These are phyloP conservation scores for Melitaea cinxia DNA, from an alignment of 1,140 invertebrate species.

Conservation along the genomic window DNA sequence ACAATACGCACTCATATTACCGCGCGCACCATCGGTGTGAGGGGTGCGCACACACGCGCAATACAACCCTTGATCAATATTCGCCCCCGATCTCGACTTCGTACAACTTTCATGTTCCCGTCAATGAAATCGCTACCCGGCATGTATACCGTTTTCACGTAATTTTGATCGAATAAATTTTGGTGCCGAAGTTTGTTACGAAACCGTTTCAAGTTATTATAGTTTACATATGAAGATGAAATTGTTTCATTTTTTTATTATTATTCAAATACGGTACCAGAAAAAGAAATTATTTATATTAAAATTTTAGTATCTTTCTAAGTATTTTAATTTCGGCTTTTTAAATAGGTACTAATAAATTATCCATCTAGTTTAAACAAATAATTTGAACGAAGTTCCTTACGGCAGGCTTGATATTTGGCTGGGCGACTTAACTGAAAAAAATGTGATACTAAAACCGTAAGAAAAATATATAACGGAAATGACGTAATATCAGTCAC, in stretches of 20 bases:
- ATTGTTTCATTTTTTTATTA: not conserved
- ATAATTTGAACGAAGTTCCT: no score
- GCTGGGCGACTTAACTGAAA: no score
- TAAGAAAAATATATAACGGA: no score
- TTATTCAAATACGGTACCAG: not conserved
- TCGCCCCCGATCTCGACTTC: constrained; percentile 58
- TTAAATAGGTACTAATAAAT: no score
- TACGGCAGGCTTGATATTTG: no score
- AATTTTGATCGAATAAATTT: constrained; percentile 13
- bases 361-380: no score
- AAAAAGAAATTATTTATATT: no score
- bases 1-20: constrained; percentile 46
- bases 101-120: constrained; percentile 60
- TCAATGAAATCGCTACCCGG: constrained; percentile 32
- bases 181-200: not conserved
- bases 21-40: constrained; percentile 47
- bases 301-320: no score
- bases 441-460: no score
- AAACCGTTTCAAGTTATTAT: not conserved
- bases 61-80: constrained; percentile 74
- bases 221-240: not conserved
- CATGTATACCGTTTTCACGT: constrained; percentile 23
- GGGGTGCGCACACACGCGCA: constrained; percentile 64
- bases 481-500: no score
- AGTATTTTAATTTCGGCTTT: no score